Percentiles rank a stretch among this genome's conserved stretches.
These are phyloP conservation scores for Parapsyche elsis DNA, from an alignment of 1,140 invertebrate species.

Conservation along the genomic window DNA sequence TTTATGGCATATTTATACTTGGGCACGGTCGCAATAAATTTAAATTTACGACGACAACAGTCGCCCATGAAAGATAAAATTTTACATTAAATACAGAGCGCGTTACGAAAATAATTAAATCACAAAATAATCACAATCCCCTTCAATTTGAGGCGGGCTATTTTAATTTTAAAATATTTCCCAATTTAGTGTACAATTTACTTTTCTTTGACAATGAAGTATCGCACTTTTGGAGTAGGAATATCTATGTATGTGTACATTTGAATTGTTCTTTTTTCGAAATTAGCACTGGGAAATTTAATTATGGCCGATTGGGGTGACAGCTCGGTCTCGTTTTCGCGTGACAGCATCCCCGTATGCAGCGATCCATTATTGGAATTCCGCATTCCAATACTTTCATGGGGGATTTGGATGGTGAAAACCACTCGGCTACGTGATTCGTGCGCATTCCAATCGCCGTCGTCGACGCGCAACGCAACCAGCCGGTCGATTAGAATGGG, in stretches of 20 bases:
- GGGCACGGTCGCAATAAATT: constrained; percentile 22
- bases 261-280: neutral
- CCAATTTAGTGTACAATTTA: neutral
- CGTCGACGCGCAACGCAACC: neutral
- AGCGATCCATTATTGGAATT: constrained; percentile 21
- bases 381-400: constrained; percentile 34
- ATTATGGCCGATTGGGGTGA: too few relatives aligned
- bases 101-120: constrained; percentile 6
- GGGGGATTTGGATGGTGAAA: constrained; percentile 1
- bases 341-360: neutral
- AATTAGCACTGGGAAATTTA: too few relatives aligned
- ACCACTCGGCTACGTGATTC: constrained; percentile 34
- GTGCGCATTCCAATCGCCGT: constrained; percentile 33
- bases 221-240: neutral
- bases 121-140: too few relatives aligned
- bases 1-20: constrained; percentile 26
- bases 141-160: too few relatives aligned
- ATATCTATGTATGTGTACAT: neutral
- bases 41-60: constrained; percentile 28
- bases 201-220: neutral
- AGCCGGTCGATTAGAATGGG: constrained; percentile 24
- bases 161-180: neutral
- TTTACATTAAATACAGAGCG: constrained; percentile 4
- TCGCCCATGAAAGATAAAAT: constrained; percentile 1
- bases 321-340: neutral